Evolutionary conservation across 2,888 invertebrate species (phyloP).

Genomic region (Leptinotarsa tumamoca): DNA sequence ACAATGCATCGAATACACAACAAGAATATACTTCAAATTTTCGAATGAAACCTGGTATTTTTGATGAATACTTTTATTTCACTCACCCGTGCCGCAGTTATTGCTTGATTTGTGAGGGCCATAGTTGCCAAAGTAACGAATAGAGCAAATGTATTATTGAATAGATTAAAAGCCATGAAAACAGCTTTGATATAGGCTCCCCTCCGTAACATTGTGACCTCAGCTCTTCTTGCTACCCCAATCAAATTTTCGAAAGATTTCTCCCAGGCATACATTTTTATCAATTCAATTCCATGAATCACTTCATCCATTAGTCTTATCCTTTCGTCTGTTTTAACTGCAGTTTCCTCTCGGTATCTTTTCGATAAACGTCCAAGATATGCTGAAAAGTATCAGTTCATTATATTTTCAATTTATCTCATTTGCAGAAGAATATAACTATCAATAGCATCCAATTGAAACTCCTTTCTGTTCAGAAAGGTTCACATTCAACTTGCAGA

Average conservation of each 20-base stretch:
- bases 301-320: slow-evolving; percentile 90
- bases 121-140: slow-evolving; percentile 71
- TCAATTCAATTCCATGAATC: slow-evolving; percentile 86
- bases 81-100: slow-evolving; percentile 77
- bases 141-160: slow-evolving; percentile 84
- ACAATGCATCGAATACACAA: too few species aligned
- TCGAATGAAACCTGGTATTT: not conserved
- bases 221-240: slow-evolving; percentile 74
- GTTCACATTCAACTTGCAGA: too few species aligned
- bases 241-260: slow-evolving; percentile 88
- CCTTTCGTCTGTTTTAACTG: slow-evolving; percentile 83
- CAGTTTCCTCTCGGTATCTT: slow-evolving; percentile 78
- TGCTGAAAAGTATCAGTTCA: slow-evolving; percentile 50
- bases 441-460: too few species aligned
- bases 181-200: slow-evolving; percentile 75
- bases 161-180: slow-evolving; percentile 75
- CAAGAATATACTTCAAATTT: too few species aligned
- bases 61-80: not conserved
- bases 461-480: too few species aligned
- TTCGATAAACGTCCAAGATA: slow-evolving; percentile 78
- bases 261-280: slow-evolving; percentile 61
- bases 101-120: slow-evolving; percentile 71
- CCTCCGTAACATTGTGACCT: slow-evolving; percentile 73
- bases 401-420: too few species aligned
- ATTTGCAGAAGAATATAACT: too few species aligned